phyloP scores from a whole-genome alignment of 2,113 vertebrate genomes.

The Gallinago undulata region DNA sequence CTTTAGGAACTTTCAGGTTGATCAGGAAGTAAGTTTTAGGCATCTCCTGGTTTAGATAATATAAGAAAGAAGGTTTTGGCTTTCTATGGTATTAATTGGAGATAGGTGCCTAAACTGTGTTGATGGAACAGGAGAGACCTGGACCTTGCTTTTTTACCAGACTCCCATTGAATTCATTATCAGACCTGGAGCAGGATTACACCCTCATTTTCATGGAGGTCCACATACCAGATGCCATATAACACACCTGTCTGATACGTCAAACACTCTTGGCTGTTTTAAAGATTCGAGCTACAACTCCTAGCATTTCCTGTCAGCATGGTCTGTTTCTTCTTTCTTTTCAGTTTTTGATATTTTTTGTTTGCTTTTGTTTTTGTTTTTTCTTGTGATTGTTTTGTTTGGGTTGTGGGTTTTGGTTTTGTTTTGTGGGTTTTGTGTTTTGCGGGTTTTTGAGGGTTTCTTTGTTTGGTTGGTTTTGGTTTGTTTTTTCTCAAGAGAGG shows the following conservation, averaged over 20 bases:
- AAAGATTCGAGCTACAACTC: background rate
- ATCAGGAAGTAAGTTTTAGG: background rate
- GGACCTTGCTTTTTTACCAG: background rate
- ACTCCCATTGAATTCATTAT: background rate
- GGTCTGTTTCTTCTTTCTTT: background rate
- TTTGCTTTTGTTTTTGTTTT: background rate
- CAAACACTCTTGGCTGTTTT: background rate
- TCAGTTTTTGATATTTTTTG: background rate
- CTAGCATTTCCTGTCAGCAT: background rate
- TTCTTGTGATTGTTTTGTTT: background rate
- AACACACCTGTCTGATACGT: background rate
- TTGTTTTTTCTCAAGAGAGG: background rate
- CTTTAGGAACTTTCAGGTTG: background rate
- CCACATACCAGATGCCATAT: background rate
- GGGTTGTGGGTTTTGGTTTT: background rate
- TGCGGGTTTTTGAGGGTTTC: background rate
- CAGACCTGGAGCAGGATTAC: background rate
- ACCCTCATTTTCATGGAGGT: background rate
- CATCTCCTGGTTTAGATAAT: background rate
- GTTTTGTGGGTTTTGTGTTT: background rate
- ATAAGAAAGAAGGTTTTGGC: background rate
- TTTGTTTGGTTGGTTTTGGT: no score
- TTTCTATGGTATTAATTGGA: background rate
- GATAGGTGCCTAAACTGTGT: background rate
- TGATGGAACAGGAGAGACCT: background rate